Conservation (phyloP, 2,797 vertebrate species). For the Pangasius krempfi region DNA sequence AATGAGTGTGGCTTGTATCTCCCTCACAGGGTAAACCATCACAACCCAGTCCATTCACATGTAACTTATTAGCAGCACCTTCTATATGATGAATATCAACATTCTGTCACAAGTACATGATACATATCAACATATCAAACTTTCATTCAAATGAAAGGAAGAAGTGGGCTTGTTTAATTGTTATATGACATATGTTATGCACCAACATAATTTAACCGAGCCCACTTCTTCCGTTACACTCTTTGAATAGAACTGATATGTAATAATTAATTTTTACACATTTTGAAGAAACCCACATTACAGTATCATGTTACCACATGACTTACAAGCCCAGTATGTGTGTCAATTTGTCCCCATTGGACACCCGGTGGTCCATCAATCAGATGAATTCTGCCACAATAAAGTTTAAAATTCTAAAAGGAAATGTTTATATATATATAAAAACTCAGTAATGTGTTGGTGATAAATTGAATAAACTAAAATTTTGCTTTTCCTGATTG, state of each 20-base stretch:
- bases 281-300: neutral
- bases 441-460: neutral
- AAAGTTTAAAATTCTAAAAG: neutral
- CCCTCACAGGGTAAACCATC: neutral
- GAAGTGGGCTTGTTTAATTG: too few species aligned
- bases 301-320: neutral
- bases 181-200: neutral
- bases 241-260: neutral
- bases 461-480: neutral
- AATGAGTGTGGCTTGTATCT: neutral
- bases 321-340: neutral
- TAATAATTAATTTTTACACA: neutral
- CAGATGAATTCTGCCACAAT: neutral
- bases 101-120: neutral
- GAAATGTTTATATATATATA: neutral
- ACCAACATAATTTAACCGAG: neutral
- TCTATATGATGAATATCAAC: neutral
- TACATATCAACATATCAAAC: neutral
- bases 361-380: neutral
- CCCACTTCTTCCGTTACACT: too few species aligned
- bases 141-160: neutral
- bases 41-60: neutral
- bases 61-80: neutral
- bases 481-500: neutral
- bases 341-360: neutral